Conservation (phyloP, 2,888 invertebrate species). For the Drosophila picticornis region DNA sequence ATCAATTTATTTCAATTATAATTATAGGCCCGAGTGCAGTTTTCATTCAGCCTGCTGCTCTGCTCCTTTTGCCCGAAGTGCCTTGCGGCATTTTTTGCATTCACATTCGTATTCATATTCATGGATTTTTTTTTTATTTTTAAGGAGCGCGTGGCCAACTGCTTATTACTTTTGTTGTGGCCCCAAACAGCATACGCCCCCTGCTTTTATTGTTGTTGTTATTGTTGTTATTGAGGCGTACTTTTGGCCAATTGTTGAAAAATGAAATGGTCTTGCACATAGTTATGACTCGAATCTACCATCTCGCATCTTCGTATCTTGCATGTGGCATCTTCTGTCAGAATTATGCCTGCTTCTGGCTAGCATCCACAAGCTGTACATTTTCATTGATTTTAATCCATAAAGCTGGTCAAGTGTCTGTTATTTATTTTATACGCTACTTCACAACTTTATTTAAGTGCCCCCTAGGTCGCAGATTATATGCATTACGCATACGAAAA, state of each 20-base stretch:
- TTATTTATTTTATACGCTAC: conserved; percentile 78
- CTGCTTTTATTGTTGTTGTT: conserved; percentile 4
- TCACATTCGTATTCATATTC: conserved; percentile 31
- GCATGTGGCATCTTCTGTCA: conserved; percentile 25
- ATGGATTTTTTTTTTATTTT: conserved; percentile 31
- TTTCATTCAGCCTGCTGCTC: conserved; percentile 19
- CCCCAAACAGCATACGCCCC: conserved; percentile 56
- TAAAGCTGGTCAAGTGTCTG: conserved; percentile 68
- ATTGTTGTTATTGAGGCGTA: conserved; percentile 68
- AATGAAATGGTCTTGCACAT: conserved; percentile 79
- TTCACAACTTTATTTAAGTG: conserved; percentile 78
- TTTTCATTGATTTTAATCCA: conserved; percentile 71
- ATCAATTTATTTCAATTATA: conserved; percentile 85
- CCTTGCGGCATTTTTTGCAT: conserved; percentile 43
- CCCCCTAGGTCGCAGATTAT: conserved; percentile 67
- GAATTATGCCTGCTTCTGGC: conserved; percentile 62
- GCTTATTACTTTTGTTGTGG: conserved; percentile 75
- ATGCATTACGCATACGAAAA: conserved; percentile 73
- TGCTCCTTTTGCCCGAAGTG: conserved; percentile 19
- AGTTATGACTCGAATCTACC: conserved; percentile 58
- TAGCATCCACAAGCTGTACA: conserved; percentile 46
- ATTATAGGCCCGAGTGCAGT: conserved; percentile 77
- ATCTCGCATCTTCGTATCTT: conserved; percentile 33
- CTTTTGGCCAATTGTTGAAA: conserved; percentile 78
- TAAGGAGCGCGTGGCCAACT: conserved; percentile 77